Conservation (phyloP, 2,113 vertebrate genomes). For the Chamaea fasciata region DNA sequence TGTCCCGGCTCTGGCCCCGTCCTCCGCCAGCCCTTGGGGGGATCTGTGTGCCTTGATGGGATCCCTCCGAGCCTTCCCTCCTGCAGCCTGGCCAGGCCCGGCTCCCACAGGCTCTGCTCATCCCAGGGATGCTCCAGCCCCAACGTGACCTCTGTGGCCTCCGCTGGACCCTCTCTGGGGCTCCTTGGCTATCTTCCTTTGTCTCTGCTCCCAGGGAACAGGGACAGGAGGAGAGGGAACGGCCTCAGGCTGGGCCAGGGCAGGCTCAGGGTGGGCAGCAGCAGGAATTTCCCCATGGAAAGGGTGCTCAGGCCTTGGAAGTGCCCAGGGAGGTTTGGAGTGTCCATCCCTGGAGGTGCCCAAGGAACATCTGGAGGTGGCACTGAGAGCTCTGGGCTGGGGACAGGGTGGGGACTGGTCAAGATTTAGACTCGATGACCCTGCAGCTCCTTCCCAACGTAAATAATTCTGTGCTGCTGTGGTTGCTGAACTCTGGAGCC, state of each 20-base stretch:
- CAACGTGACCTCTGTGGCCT: neutral
- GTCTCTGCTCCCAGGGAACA: neutral
- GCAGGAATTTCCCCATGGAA: neutral
- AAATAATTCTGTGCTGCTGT: neutral
- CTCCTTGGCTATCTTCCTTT: neutral
- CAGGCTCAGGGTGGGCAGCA: rapidly evolving
- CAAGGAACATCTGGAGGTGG: rapidly evolving
- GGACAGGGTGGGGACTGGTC: rapidly evolving
- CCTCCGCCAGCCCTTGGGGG: neutral
- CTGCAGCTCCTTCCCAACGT: neutral
- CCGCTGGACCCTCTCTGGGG: neutral
- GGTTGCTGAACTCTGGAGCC: neutral
- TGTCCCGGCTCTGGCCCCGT: neutral
- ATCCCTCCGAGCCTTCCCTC: neutral
- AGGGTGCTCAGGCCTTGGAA: neutral
- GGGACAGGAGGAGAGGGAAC: neutral
- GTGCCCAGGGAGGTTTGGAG: neutral
- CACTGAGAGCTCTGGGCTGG: neutral
- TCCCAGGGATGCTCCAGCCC: neutral
- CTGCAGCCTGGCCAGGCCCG: neutral
- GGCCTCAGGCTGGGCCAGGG: neutral
- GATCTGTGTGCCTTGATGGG: neutral
- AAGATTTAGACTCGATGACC: no score
- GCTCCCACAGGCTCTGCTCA: neutral
- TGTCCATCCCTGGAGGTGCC: neutral